phyloP scores from a whole-genome alignment of 2,888 invertebrate genomes.

The Rhagonycha fulva region DNA sequence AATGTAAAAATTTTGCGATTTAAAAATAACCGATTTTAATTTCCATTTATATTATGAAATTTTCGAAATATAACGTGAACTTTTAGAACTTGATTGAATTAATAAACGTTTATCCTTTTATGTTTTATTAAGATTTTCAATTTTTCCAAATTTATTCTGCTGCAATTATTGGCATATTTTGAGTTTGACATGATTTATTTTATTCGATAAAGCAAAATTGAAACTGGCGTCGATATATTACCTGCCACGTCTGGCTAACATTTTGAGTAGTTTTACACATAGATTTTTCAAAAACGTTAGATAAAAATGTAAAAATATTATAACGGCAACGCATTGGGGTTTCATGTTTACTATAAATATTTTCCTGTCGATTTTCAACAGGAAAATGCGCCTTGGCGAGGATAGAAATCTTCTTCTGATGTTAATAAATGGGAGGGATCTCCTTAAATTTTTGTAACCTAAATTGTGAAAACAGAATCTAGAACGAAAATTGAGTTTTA shows the following conservation, averaged over 20 bases:
- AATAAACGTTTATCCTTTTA: background rate
- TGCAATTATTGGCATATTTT: too few relatives aligned
- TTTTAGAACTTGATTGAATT: background rate
- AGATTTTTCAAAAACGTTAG: too few relatives aligned
- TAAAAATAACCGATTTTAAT: background rate
- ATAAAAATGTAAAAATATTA: too few relatives aligned
- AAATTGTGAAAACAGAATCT: background rate
- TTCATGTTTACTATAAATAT: background rate
- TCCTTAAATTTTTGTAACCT: background rate
- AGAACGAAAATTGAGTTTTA: background rate
- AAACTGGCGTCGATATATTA: too few relatives aligned
- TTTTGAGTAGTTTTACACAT: too few relatives aligned
- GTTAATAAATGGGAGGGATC: background rate
- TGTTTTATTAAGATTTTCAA: background rate
- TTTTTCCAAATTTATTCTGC: background rate
- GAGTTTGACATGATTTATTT: too few relatives aligned
- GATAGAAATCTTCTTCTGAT: background rate
- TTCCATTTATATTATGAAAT: constrained; percentile 2
- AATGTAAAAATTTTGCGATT: constrained; percentile 4
- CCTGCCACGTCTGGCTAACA: too few relatives aligned
- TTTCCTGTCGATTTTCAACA: background rate
- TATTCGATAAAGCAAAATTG: too few relatives aligned
- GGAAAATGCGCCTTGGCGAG: background rate
- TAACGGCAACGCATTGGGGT: too few relatives aligned
- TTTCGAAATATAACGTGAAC: background rate